A percentile compares a stretch with the other conserved stretches of the same genome.
Evolutionary conservation across 2,797 vertebrate genomes (phyloP).

Genomic region (Yasuhikotakia modesta): DNA sequence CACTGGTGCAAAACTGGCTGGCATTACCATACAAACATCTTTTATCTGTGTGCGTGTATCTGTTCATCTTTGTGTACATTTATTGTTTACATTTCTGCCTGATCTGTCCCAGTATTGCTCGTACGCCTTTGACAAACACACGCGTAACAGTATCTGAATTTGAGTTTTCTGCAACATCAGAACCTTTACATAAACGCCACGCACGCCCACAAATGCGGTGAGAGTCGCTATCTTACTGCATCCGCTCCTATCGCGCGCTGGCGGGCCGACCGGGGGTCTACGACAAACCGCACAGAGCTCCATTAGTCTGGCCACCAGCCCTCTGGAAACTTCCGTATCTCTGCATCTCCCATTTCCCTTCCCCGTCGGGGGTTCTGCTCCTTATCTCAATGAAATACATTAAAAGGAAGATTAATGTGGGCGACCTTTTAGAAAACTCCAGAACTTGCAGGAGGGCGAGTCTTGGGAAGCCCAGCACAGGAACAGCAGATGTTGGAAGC

Average conservation of each 20-base stretch:
- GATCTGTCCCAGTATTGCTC: slow-evolving; percentile 42
- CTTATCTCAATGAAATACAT: slow-evolving; percentile 73
- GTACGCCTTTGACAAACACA: slow-evolving; percentile 40
- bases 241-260: slow-evolving; percentile 40
- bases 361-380: slow-evolving; percentile 63
- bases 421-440: slow-evolving; percentile 62
- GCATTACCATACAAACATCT: slow-evolving; percentile 2
- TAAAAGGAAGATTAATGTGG: slow-evolving; percentile 73
- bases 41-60: slow-evolving; percentile 12
- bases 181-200: not conserved
- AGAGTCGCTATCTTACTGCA: slow-evolving; percentile 43
- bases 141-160: slow-evolving; percentile 21
- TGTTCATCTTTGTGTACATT: slow-evolving; percentile 42
- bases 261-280: slow-evolving; percentile 54
- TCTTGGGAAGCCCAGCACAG: slow-evolving; percentile 61
- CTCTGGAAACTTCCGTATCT: slow-evolving; percentile 60
- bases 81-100: slow-evolving; percentile 41
- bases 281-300: slow-evolving; percentile 61
- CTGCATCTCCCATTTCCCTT: slow-evolving; percentile 63
- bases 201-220: not conserved
- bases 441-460: slow-evolving; percentile 60
- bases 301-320: slow-evolving; percentile 50
- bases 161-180: not conserved
- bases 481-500: slow-evolving; percentile 37
- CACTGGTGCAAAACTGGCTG: not conserved